phyloP scores from a whole-genome alignment of 2,888 invertebrate genomes.

The Nephrotoma appendiculata region DNA sequence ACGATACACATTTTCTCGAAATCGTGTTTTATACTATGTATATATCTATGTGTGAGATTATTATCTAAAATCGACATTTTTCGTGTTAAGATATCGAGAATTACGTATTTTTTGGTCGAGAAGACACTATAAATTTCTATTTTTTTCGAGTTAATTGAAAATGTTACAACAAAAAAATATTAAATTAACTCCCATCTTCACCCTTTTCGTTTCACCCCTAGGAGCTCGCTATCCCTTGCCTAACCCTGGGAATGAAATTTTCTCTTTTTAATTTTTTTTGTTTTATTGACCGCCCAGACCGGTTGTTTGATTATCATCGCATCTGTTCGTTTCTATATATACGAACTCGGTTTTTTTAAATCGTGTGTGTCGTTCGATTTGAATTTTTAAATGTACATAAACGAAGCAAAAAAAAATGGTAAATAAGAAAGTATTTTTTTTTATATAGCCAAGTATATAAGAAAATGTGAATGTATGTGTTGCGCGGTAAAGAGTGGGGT shows the following conservation, averaged over 20 bases:
- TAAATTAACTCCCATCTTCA: neutral
- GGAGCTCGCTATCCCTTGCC: neutral
- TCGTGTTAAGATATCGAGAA: neutral
- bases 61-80: neutral
- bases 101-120: neutral
- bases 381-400: neutral
- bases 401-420: neutral
- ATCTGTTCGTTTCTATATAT: conserved; percentile 8
- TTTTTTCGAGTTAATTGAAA: neutral
- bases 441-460: neutral
- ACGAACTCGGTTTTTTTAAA: neutral
- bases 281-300: conserved; percentile 14
- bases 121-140: neutral
- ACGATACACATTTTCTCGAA: neutral
- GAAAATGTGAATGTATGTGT: neutral
- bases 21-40: neutral
- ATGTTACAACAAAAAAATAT: neutral
- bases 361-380: conserved; percentile 1
- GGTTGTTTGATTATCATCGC: conserved; percentile 15
- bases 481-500: conserved; percentile 4
- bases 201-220: conserved; percentile 6
- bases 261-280: neutral
- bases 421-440: neutral
- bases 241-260: conserved; percentile 10
- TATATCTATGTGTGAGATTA: neutral